Conservation (phyloP, 2,888 invertebrate species). For the Neoaliturus tenellus region DNA sequence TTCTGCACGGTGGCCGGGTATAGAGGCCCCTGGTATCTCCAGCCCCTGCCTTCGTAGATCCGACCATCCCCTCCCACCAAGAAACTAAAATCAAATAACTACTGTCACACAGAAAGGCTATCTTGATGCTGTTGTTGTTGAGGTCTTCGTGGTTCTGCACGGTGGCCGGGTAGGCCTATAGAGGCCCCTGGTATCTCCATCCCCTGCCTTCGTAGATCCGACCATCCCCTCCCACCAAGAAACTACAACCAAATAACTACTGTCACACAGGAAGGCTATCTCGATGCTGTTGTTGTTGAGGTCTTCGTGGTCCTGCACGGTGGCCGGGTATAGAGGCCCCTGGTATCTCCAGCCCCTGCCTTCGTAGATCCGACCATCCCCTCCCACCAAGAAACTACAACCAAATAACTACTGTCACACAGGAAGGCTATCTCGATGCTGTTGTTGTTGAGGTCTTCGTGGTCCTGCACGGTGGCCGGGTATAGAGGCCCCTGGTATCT, state of each 20-base stretch:
- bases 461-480: not conserved
- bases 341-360: not conserved
- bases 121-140: too few species aligned
- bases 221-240: not conserved
- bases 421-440: too few species aligned
- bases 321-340: not conserved
- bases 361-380: not conserved
- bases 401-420: too few species aligned
- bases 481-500: not conserved
- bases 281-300: constrained; percentile 5
- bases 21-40: not conserved
- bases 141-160: not conserved
- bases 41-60: not conserved
- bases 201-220: not conserved
- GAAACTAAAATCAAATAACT: too few species aligned
- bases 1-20: not conserved
- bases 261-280: too few species aligned
- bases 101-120: too few species aligned
- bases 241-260: too few species aligned
- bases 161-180: not conserved
- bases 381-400: constrained; percentile 1
- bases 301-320: not conserved
- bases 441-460: not conserved
- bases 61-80: not conserved
- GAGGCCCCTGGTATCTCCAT: not conserved